phyloP scores from a whole-genome alignment of 2,888 invertebrate genomes.

The Ctena decussata region DNA sequence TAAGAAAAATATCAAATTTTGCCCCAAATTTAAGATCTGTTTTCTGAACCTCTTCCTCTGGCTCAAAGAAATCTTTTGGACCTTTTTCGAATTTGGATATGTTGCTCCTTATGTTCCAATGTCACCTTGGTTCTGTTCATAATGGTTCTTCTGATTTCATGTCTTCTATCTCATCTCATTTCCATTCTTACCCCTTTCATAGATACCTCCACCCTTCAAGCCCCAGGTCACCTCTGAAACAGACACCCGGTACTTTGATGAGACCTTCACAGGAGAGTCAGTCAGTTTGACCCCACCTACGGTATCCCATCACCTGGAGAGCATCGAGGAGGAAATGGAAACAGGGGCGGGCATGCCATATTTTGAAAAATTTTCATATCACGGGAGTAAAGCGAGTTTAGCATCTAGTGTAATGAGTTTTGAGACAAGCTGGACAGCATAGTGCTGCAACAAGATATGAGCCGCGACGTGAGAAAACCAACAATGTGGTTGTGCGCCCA shows the following conservation, averaged over 20 bases:
- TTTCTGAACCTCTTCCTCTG: too few relatives aligned
- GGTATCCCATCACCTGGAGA: conserved; percentile 60
- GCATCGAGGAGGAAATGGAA: conserved; percentile 74
- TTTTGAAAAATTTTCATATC: conserved; percentile 93
- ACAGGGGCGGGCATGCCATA: conserved; percentile 88
- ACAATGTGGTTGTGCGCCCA: too few relatives aligned
- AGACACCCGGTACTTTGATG: conserved; percentile 99
- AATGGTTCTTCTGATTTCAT: neutral
- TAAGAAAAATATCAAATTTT: too few relatives aligned
- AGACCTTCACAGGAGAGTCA: conserved; percentile 95
- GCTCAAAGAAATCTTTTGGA: too few relatives aligned
- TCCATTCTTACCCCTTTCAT: conserved; percentile 52
- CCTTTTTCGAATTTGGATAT: neutral
- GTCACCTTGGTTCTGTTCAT: conserved; percentile 16
- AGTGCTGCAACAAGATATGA: neutral
- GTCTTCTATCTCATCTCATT: conserved; percentile 35
- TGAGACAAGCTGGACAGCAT: conserved; percentile 78
- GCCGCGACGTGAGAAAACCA: too few relatives aligned
- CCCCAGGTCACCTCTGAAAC: conserved; percentile 95
- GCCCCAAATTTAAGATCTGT: too few relatives aligned
- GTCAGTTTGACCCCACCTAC: conserved; percentile 83
- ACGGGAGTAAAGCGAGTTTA: conserved; percentile 86
- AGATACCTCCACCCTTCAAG: conserved; percentile 93
- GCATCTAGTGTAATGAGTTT: conserved; percentile 81
- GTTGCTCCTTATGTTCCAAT: neutral